Evolutionary conservation across 2,113 vertebrate species (phyloP).

Genomic region (Phainopepla nitens): DNA sequence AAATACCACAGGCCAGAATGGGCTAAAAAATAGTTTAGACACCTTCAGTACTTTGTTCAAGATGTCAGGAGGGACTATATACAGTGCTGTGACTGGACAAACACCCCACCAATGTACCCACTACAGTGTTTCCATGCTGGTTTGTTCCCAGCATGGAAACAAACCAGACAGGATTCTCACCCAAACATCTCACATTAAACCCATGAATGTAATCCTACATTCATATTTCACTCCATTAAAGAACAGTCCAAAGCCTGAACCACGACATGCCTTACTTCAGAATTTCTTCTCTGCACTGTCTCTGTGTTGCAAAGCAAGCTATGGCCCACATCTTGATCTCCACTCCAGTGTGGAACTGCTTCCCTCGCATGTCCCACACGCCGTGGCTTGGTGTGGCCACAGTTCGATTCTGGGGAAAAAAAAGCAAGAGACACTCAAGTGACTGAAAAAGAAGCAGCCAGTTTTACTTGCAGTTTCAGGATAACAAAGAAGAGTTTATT

Average conservation of each 20-base stretch:
- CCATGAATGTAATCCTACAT: not conserved
- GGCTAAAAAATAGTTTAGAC: not conserved
- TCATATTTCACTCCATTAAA: not conserved
- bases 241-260: constrained; percentile 19
- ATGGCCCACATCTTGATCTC: constrained; percentile 99
- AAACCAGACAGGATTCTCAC: not conserved
- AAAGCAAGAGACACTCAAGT: not conserved
- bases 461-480: not conserved
- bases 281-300: constrained; percentile 98
- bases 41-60: not conserved
- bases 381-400: constrained; percentile 97
- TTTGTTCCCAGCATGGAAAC: not conserved
- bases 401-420: constrained; percentile 87
- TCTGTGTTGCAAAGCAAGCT: constrained; percentile 97
- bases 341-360: constrained; percentile 97
- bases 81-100: not conserved
- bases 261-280: constrained; percentile 83
- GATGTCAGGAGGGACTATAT: not conserved
- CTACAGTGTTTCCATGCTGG: not conserved
- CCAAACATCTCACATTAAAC: not conserved
- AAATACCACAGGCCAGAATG: not conserved
- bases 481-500: not conserved
- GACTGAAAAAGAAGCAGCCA: not conserved
- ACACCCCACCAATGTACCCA: not conserved
- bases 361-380: constrained; percentile 98